Evolutionary conservation across 2,888 invertebrate species (phyloP).

Genomic region (Acrobasis suavella): DNA sequence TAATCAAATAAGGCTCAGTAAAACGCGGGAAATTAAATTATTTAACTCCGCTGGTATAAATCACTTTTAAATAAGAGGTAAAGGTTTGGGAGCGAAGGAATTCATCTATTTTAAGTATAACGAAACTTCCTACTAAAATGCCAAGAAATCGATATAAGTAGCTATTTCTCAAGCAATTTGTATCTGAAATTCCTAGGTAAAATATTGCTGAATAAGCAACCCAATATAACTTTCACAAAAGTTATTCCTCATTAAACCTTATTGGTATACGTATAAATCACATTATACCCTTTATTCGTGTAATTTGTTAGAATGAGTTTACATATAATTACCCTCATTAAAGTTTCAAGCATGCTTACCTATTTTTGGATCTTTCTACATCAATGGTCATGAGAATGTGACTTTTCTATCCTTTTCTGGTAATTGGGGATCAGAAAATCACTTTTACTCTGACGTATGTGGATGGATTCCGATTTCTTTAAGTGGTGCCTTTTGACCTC

Average conservation of each 20-base stretch:
- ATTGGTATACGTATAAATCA: background rate
- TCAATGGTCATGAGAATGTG: constrained; percentile 21
- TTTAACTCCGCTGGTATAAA: background rate
- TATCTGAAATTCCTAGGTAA: background rate
- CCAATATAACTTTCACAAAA: constrained; percentile 14
- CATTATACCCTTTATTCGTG: constrained; percentile 6
- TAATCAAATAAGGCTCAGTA: constrained; percentile 1
- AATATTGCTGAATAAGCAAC: background rate
- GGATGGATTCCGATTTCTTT: constrained; percentile 46
- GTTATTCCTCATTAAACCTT: constrained; percentile 2
- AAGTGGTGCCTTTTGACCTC: constrained; percentile 40
- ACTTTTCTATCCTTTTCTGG: constrained; percentile 31
- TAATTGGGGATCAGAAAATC: constrained; percentile 48
- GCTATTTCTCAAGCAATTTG: constrained; percentile 10
- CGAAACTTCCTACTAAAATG: background rate
- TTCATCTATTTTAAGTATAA: background rate
- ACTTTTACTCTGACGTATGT: constrained; percentile 46
- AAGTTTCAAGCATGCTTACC: background rate
- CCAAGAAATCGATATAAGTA: background rate
- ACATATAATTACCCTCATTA: background rate
- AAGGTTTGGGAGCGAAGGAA: background rate
- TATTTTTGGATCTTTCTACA: background rate
- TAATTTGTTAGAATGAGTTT: background rate
- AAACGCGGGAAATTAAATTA: background rate
- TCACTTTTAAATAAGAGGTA: background rate